Evolutionary conservation across 2,113 vertebrate genomes (phyloP), one percentile per base, ranked within the genome.

Genomic region (Conger conger): DNA sequence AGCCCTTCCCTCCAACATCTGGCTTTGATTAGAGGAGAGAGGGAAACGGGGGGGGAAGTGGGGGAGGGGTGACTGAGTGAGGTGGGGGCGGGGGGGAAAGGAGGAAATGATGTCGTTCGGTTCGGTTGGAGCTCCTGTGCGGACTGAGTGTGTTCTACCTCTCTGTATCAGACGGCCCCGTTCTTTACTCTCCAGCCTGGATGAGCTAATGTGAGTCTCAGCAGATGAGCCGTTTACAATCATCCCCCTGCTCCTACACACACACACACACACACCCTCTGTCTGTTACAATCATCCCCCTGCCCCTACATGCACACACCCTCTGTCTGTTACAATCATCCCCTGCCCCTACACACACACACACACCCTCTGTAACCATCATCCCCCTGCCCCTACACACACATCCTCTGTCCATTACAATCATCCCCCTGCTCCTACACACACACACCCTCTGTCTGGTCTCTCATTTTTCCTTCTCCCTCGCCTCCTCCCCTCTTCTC

Each of bases 1-100:
- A 42, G 84, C 82, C 77, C 76, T 77, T 88, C 87, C 89, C 85
- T 87, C 63, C 4, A 85, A 93, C 94, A 95, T 95, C 93, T 95
- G 94, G 91, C 83, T 92, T 90, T 86, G 87, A 93, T 95, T 92
- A 92, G 60, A 79, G 81, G 86, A 82, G 86, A 86, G 84, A 87
- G 87, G 86, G 87, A 84, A 42, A 88, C 86, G 42, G 80, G 27
- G 57, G 20, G 20, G 23, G 57, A 27, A 8, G 57, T 63, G 57
- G 57, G 50, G 57, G 57, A 27, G 57, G 57, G 23, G 57, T 4
- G 18, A 63, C 9, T 42, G 54, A 20, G 54, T 17, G 54, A 20
- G 3, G 54, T 18, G 2, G 18, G 54, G 54, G 37, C 33, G 81
- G 38, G 37, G 84, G 42, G 87, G 83, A 90, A 82, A 89, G 83